Percentiles rank a stretch among this genome's conserved stretches.
Evolutionary conservation across 2,113 vertebrate genomes (phyloP).

Genomic region (Myotis yumanensis): DNA sequence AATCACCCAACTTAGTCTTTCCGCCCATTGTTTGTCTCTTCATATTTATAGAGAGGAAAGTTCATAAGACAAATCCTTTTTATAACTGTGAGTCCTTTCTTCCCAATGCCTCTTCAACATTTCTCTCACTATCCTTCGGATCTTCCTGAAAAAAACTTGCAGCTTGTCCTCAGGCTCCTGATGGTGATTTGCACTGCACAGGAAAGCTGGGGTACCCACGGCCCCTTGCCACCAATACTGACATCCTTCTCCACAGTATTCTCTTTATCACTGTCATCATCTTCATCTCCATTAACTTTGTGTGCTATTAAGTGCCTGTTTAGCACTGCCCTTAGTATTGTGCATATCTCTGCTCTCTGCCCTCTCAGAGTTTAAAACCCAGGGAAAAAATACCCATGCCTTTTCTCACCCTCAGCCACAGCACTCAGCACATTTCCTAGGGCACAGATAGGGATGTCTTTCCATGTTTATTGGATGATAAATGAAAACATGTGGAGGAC

Average conservation of each 20-base stretch:
- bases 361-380: not conserved
- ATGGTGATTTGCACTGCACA: not conserved
- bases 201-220: not conserved
- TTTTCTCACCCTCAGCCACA: not conserved
- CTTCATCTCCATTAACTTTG: not conserved
- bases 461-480: not conserved
- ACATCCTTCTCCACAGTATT: not conserved
- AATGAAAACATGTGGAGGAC: not conserved
- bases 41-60: conserved; percentile 34
- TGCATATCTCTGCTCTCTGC: not conserved
- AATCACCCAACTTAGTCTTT: conserved; percentile 59
- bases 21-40: conserved; percentile 51
- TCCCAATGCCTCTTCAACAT: not conserved
- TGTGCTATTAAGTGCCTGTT: not conserved
- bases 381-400: not conserved
- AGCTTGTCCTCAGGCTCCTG: not conserved
- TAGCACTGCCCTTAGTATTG: not conserved
- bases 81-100: conserved; percentile 28
- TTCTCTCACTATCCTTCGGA: not conserved
- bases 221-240: no score
- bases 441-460: not conserved
- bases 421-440: not conserved
- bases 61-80: conserved; percentile 38
- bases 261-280: not conserved
- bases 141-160: not conserved